Percentiles rank a stretch among this genome's conserved stretches.
Conservation (phyloP, 2,888 invertebrate species). For the Nyleta sp. region DNA sequence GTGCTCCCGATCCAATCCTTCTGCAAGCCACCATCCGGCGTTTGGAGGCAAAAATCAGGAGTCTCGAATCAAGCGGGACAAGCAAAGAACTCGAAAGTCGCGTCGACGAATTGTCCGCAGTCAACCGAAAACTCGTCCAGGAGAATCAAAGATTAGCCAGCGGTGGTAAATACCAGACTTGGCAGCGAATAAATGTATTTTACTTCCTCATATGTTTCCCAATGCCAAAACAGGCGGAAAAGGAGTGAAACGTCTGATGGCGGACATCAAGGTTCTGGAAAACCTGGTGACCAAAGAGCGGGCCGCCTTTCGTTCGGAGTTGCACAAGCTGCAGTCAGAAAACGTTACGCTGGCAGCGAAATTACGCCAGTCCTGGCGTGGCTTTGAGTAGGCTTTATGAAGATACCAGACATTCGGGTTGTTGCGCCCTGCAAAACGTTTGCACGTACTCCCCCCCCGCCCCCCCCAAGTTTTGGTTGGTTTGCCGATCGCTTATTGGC, state of each 20-base stretch:
- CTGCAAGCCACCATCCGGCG: conserved; percentile 83
- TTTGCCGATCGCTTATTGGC: no score
- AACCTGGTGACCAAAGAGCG: conserved; percentile 81
- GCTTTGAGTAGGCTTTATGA: no score
- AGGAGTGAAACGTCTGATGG: conserved; percentile 74
- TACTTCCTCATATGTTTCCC: no score
- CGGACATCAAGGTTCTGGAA: conserved; percentile 81
- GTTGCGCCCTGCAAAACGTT: not conserved
- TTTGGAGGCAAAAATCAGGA: conserved; percentile 82
- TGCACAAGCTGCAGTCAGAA: conserved; percentile 81
- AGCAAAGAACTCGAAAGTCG: conserved; percentile 75
- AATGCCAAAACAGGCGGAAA: conserved; percentile 69
- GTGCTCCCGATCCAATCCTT: conserved; percentile 83
- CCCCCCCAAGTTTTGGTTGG: no score
- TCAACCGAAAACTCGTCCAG: conserved; percentile 71
- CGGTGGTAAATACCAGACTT: conserved; percentile 35
- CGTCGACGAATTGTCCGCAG: conserved; percentile 70
- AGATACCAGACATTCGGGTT: conserved; percentile 62
- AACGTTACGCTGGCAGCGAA: conserved; percentile 78
- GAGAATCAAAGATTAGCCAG: conserved; percentile 71
- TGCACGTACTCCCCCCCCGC: no score
- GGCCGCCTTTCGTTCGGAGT: conserved; percentile 80
- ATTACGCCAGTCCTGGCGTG: conserved; percentile 73
- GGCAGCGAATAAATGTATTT: no score
- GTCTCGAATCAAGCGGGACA: conserved; percentile 73